Conservation (phyloP, 2,113 vertebrate species). For the Rhabdornis inornatus region DNA sequence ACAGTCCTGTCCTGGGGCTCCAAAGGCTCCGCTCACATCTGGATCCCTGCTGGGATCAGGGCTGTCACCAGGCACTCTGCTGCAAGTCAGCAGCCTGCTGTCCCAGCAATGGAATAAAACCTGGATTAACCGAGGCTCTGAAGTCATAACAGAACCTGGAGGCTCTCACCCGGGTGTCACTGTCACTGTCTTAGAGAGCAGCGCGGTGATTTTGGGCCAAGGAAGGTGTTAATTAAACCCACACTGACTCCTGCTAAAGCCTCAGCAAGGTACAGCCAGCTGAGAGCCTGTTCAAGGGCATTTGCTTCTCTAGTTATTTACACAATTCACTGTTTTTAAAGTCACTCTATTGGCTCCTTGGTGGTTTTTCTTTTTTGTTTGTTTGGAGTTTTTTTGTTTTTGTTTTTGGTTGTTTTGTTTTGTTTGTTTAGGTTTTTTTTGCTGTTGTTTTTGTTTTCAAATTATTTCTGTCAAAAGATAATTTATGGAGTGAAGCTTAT, state of each 20-base stretch:
- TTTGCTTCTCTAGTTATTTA: not conserved
- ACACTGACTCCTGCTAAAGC: not conserved
- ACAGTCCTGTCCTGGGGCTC: not conserved
- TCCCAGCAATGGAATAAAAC: not conserved
- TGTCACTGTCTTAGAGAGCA: not conserved
- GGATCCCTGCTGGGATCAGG: not conserved
- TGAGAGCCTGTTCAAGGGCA: not conserved
- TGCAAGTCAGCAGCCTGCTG: not conserved
- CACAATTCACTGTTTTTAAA: not conserved
- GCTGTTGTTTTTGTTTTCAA: not conserved
- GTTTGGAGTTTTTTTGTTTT: too few species aligned
- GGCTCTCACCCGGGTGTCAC: not conserved
- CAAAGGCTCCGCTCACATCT: not conserved
- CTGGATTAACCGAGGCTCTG: not conserved
- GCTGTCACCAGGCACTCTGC: not conserved
- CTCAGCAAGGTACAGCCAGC: not conserved
- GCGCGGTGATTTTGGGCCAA: not conserved
- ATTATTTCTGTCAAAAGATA: not conserved
- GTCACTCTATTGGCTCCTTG: not conserved
- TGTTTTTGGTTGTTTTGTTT: too few species aligned
- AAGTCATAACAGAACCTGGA: not conserved
- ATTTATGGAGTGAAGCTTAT: not conserved
- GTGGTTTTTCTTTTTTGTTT: too few species aligned
- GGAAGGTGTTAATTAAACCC: constrained; percentile 45
- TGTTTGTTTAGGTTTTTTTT: too few species aligned